phyloP scores from a whole-genome alignment of 2,113 vertebrate genomes.

The Otis tarda region DNA sequence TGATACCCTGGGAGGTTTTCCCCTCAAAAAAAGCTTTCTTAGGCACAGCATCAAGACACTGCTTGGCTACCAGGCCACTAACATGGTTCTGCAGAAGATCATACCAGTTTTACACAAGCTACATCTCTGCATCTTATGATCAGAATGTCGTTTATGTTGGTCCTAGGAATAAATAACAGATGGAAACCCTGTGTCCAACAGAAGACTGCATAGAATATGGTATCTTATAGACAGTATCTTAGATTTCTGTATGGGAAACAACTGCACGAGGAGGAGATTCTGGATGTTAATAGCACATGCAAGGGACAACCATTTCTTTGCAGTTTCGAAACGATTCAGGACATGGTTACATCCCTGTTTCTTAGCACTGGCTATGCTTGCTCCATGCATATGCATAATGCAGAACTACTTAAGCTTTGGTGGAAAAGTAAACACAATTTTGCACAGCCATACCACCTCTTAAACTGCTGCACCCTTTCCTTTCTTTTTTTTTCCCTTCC shows the following conservation, averaged over 20 bases:
- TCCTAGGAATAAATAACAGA: not conserved
- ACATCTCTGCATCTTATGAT: not conserved
- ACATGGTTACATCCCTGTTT: not conserved
- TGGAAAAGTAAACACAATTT: conserved; percentile 53
- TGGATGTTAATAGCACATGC: not conserved
- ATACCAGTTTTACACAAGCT: not conserved
- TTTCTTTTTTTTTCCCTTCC: not conserved
- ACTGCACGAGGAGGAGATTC: fast-evolving
- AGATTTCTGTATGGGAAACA: not conserved
- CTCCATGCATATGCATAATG: conserved; percentile 5
- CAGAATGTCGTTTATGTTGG: not conserved
- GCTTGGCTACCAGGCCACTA: not conserved
- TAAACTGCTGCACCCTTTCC: not conserved
- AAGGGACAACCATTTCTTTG: not conserved
- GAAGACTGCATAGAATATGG: not conserved
- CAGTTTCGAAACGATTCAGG: conserved; percentile 7
- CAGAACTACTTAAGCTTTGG: conserved; percentile 6
- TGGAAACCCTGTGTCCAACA: not conserved
- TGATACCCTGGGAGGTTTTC: not conserved
- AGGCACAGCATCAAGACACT: not conserved
- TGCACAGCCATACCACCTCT: conserved; percentile 20
- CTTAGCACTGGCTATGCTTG: conserved; percentile 49
- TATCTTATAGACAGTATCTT: not conserved
- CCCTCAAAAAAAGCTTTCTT: not conserved
- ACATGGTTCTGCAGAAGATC: not conserved